Evolutionary conservation across 1,140 invertebrate species (phyloP).

Genomic region (Leptopilina clavipes): DNA sequence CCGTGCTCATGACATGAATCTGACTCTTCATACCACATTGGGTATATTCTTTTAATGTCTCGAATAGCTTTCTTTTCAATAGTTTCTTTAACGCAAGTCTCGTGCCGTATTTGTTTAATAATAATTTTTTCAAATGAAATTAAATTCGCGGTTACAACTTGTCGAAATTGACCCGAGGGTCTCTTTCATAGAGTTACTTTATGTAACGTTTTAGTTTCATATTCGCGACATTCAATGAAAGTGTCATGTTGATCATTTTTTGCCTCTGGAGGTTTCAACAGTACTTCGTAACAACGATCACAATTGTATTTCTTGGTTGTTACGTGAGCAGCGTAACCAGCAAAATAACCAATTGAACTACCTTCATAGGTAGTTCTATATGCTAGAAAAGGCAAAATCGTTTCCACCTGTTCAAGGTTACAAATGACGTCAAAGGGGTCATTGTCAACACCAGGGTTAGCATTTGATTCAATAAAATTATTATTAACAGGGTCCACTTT

Average conservation of each 20-base stretch:
- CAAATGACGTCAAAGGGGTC: neutral
- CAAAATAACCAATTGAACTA: neutral
- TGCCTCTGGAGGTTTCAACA: neutral
- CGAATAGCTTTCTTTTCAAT: neutral
- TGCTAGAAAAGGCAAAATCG: conserved; percentile 3
- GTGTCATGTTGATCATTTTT: neutral
- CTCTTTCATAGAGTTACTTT: neutral
- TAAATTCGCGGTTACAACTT: neutral
- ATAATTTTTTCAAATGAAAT: neutral
- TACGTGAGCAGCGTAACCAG: neutral
- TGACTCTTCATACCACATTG: neutral
- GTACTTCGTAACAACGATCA: neutral
- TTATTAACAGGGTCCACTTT: neutral
- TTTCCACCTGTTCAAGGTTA: neutral
- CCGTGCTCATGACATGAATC: neutral
- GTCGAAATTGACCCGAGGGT: neutral
- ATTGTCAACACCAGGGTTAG: neutral
- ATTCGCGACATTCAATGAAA: conserved; percentile 2
- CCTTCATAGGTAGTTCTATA: conserved; percentile 12
- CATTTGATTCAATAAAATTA: too few relatives aligned
- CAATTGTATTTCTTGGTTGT: neutral
- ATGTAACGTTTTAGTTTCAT: neutral
- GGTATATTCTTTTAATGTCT: neutral
- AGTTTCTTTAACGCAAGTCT: neutral
- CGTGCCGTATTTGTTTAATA: neutral